A percentile compares a stretch with the other conserved stretches of the same genome.
Conservation (phyloP, 2,888 invertebrate genomes). For the Trisateles emortualis region DNA sequence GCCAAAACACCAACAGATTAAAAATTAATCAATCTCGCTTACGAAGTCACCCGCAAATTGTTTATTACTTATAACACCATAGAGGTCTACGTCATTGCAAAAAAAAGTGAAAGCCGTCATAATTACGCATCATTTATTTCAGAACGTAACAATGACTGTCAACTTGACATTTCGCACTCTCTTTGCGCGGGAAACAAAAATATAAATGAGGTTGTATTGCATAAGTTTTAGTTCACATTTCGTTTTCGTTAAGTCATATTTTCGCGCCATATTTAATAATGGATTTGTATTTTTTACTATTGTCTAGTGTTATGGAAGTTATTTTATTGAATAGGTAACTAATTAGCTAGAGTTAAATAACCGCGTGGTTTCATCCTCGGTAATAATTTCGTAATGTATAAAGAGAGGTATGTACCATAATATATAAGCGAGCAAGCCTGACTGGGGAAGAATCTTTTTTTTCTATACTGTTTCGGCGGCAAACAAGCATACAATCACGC, state of each 20-base stretch:
- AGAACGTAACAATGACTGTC: slow-evolving; percentile 40
- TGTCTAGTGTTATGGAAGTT: too few species aligned
- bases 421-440: too few species aligned
- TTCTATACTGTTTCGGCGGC: too few species aligned
- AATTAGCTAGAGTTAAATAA: too few species aligned
- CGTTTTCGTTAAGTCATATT: slow-evolving; percentile 2
- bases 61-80: too few species aligned
- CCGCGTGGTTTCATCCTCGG: too few species aligned
- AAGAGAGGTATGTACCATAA: too few species aligned
- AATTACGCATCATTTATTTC: slow-evolving; percentile 36
- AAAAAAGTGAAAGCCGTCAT: slow-evolving; percentile 49
- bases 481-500: too few species aligned
- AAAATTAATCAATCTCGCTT: slow-evolving; percentile 9
- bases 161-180: slow-evolving; percentile 37
- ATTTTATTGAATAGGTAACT: too few species aligned
- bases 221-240: slow-evolving; percentile 6
- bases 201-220: slow-evolving; percentile 12
- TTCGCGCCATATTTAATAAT: background rate
- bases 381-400: too few species aligned
- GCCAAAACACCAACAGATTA: background rate
- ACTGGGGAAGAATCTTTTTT: too few species aligned
- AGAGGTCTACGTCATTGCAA: slow-evolving; percentile 33
- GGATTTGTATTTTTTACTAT: too few species aligned
- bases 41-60: slow-evolving; percentile 14
- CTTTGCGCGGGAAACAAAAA: slow-evolving; percentile 12